Evolutionary conservation across 2,113 vertebrate genomes (phyloP), one percentile per base, ranked within the genome.

Genomic region (Aspiorhynchus laticeps): DNA sequence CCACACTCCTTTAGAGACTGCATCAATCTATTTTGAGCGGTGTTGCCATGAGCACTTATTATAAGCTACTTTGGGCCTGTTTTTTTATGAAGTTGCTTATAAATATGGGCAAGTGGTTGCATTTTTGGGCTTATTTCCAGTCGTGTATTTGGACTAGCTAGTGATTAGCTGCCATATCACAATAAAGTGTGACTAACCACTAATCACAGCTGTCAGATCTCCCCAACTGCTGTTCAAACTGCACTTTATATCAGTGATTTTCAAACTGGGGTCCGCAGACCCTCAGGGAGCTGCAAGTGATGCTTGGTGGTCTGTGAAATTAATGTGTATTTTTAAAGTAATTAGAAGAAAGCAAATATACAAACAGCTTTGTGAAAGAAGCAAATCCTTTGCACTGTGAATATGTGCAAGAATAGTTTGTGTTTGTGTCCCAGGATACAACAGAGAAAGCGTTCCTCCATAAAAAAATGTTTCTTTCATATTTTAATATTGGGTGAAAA

Each of bases 1-100:
- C 12, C 33, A 63, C 24, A 38, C 11, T 80, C 56, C 78, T 63
- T 85, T 41, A 78, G 56, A 63, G 36, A 56, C 73, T 21, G 26
- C 24, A 26, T 9, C 9, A 1, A 33, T 86, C 77, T 61, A 74
- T 81, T 80, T 73, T 73, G 31, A 69, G 33, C 5, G 15, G n/a
- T 14, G 48, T 59, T 73, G 36, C 77, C 15, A 73, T 63, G 51
- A 48, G 12, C 38, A 10, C 17, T 67, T 67, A 61, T n/a, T 61
- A 38, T 63, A 10, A 59, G 31, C 31, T 28, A 46, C 21, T 74
- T 24, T 21, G 0, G 36, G 19, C 36, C 26, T 41, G 4, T 75
- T 3, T 24, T 43, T 41, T 43, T 6, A 77, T 51, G 15, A 77
- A 51, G 26, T 51, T 4, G 12, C 43, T 77, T 48, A 48, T 28